Conservation (phyloP, 2,888 invertebrate genomes). For the Hirudinaria manillensis region DNA sequence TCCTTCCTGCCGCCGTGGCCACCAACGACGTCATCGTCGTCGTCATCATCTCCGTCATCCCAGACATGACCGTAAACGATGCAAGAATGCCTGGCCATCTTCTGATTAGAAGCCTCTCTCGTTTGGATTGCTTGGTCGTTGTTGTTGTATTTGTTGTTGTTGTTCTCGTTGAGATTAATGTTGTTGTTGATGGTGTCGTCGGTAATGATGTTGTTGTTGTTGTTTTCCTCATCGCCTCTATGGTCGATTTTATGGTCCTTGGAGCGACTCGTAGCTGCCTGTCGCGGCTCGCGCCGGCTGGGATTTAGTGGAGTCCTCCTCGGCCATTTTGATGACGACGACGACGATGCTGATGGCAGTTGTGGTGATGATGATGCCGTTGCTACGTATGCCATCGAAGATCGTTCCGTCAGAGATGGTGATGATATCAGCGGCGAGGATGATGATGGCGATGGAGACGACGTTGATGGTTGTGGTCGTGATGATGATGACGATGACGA, state of each 20-base stretch:
- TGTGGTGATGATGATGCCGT: background rate
- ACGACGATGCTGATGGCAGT: background rate
- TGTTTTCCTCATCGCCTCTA: background rate
- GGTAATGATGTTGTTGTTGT: constrained; percentile 1
- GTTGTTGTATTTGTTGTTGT: constrained; percentile 2
- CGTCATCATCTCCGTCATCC: background rate
- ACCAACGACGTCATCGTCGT: background rate
- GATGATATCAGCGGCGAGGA: background rate
- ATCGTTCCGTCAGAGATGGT: background rate
- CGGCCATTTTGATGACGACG: background rate
- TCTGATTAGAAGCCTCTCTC: too few species aligned
- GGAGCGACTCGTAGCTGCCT: too few species aligned
- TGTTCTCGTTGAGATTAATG: background rate
- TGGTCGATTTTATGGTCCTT: background rate
- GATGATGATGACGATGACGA: background rate
- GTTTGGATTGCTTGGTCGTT: background rate
- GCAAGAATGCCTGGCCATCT: background rate
- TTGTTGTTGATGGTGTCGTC: background rate
- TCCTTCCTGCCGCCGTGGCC: too few species aligned
- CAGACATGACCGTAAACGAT: constrained; percentile 8
- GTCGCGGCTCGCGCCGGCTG: too few species aligned
- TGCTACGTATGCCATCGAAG: background rate
- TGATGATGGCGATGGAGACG: background rate
- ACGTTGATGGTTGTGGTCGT: background rate
- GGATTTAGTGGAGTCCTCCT: too few species aligned